phyloP scores from a whole-genome alignment of 1,140 invertebrate species.

The Heterodera schachtii region DNA sequence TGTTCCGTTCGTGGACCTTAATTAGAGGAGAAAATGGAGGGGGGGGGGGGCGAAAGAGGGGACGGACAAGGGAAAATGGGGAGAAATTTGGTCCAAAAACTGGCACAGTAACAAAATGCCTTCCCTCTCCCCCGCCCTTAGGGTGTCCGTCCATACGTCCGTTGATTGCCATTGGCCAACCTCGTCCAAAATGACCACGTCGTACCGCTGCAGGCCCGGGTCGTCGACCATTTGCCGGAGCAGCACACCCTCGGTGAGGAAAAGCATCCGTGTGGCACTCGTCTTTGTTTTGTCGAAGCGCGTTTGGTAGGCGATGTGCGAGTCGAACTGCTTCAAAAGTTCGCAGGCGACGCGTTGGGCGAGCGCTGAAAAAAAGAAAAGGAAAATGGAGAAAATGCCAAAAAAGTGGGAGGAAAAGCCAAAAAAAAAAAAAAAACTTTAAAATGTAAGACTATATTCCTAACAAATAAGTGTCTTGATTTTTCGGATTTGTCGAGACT shows the following conservation, averaged over 20 bases:
- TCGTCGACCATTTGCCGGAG: constrained; percentile 75
- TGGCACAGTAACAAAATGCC: too few species aligned
- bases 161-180: constrained; percentile 70
- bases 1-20: constrained; percentile 39
- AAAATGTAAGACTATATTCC: too few species aligned
- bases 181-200: constrained; percentile 85
- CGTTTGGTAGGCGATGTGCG: constrained; percentile 76
- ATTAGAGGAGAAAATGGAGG: neutral
- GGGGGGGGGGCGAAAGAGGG: too few species aligned
- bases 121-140: too few species aligned
- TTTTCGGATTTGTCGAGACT: too few species aligned
- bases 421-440: too few species aligned
- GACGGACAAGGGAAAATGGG: too few species aligned
- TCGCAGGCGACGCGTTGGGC: constrained; percentile 83
- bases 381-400: too few species aligned
- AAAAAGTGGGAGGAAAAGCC: too few species aligned
- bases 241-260: constrained; percentile 92
- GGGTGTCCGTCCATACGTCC: too few species aligned
- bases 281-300: constrained; percentile 91
- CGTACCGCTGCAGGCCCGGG: constrained; percentile 66
- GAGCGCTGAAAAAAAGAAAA: constrained; percentile 25
- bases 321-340: constrained; percentile 46
- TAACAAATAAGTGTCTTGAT: too few species aligned
- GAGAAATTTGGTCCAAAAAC: too few species aligned
- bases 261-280: constrained; percentile 84